phyloP scores from a whole-genome alignment of 2,888 invertebrate genomes.

The Caenorhabditis parvicauda region DNA sequence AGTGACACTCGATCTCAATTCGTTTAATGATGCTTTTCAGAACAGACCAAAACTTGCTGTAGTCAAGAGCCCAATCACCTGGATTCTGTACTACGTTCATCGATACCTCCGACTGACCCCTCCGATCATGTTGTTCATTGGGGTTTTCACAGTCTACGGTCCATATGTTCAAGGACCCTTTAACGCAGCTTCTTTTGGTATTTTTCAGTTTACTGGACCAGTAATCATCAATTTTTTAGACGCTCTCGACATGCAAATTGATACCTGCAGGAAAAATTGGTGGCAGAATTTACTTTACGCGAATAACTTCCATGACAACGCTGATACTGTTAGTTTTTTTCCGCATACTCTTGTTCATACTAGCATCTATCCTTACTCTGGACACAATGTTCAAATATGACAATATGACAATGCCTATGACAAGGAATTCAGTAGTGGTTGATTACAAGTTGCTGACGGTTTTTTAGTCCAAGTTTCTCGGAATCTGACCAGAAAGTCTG shows the following conservation, averaged over 20 bases:
- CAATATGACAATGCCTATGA: no score
- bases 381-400: no score
- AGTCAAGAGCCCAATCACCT: slow-evolving; percentile 23
- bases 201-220: neutral
- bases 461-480: no score
- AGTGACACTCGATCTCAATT: no score
- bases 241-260: neutral
- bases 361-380: no score
- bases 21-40: no score
- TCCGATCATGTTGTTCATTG: slow-evolving; percentile 27
- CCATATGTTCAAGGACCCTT: slow-evolving; percentile 17
- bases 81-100: slow-evolving; percentile 52
- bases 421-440: no score
- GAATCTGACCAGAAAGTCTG: no score
- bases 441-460: no score
- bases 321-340: no score
- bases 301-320: slow-evolving; percentile 30
- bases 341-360: no score
- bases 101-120: slow-evolving; percentile 33
- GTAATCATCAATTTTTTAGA: slow-evolving; percentile 8
- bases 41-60: no score
- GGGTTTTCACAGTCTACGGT: slow-evolving; percentile 18
- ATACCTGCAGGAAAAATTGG: slow-evolving; percentile 26
- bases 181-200: slow-evolving; percentile 3
- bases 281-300: slow-evolving; percentile 43